Conservation (phyloP, 2,113 vertebrate genomes). For the Craseonycteris thonglongyai region DNA sequence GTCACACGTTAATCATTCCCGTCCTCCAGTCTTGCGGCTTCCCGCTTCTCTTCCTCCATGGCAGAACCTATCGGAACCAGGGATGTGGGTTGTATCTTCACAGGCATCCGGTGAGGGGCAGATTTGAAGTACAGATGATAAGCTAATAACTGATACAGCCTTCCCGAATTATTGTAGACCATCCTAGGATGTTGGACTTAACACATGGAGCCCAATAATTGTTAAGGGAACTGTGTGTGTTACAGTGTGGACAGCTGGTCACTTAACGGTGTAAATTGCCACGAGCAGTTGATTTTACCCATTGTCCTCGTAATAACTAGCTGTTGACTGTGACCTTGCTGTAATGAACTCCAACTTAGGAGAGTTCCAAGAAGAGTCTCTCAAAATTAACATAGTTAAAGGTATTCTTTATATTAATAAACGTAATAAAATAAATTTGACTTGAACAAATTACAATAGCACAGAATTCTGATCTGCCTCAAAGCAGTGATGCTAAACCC, state of each 20-base stretch:
- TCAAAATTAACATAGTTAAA: not conserved
- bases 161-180: no score
- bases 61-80: not conserved
- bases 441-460: not conserved
- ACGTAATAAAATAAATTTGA: not conserved
- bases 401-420: not conserved
- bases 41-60: no score
- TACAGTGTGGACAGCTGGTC: not conserved
- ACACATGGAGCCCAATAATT: not conserved
- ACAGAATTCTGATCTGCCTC: not conserved
- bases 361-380: not conserved
- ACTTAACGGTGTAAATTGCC: not conserved
- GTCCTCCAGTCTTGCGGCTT: no score
- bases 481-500: not conserved
- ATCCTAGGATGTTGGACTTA: not conserved
- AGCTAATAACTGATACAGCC: not conserved
- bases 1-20: not conserved
- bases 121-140: not conserved
- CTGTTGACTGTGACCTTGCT: not conserved
- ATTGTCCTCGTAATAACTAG: not conserved
- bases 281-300: not conserved
- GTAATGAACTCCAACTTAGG: not conserved
- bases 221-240: not conserved
- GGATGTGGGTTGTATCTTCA: no score
- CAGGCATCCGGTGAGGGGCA: not conserved